A percentile compares a stretch with the other conserved stretches of the same genome.
Evolutionary conservation across 2,113 vertebrate species (phyloP).

Genomic region (Brachyistius frenatus): DNA sequence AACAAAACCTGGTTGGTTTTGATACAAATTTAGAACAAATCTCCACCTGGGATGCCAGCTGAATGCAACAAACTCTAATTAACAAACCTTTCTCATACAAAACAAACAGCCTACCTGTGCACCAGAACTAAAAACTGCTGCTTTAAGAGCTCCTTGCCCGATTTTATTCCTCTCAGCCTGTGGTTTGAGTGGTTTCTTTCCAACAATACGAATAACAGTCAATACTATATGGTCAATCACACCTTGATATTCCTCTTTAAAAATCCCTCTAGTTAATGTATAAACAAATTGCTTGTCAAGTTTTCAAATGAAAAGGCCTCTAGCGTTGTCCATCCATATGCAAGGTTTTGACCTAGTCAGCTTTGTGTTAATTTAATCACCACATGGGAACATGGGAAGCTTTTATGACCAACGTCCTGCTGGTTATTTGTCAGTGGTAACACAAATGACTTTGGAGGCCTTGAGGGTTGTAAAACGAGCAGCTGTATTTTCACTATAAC

Average conservation of each 20-base stretch:
- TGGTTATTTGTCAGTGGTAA: conserved; percentile 52
- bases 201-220: background rate
- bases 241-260: too few relatives aligned
- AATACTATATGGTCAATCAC: too few relatives aligned
- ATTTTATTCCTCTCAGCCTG: background rate
- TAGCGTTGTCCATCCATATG: too few relatives aligned
- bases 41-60: conserved; percentile 10
- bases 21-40: conserved; percentile 11
- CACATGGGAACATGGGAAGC: conserved; percentile 5
- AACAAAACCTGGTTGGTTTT: conserved; percentile 29
- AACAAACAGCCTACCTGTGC: background rate
- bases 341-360: too few relatives aligned
- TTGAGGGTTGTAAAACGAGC: conserved; percentile 36
- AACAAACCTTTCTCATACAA: conserved; percentile 9
- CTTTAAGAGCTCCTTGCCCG: background rate
- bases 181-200: background rate
- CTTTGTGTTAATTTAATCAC: conserved; percentile 21
- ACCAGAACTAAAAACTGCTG: conserved; percentile 1
- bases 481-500: conserved; percentile 31
- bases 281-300: too few relatives aligned
- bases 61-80: background rate
- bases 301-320: too few relatives aligned
- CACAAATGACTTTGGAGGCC: conserved; percentile 43
- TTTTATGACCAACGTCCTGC: conserved; percentile 9
- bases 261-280: too few relatives aligned